Base-by-base conservation (phyloP, 2,888 invertebrate genomes). In the Cerastis rubricosa region DNA sequence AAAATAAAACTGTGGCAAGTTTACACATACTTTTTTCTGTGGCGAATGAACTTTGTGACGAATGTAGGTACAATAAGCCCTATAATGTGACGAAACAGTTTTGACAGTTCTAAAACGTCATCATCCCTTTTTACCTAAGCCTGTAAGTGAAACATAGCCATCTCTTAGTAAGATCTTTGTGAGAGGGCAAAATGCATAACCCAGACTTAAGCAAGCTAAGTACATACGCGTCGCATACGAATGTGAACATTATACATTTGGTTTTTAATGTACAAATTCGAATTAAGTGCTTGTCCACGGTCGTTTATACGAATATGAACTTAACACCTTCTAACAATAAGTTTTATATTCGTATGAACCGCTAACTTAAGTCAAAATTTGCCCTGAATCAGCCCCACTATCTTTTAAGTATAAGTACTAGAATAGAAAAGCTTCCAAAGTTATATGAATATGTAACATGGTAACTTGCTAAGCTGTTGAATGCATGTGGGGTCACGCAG, bases 381-480 rank as follows among this genome's bases (percentile, higher is more conserved):
- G 7, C 11, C 35, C n/a, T 25, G 19, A n/a, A 68, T 17, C n/a
- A 59, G 45, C 6, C n/a, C 11, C 43, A 59, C 43, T 61, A 70
- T 70, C 6, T 80, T 40, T 9, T 29, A 59, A 59, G 43, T 49
- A 43, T 12, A 29, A 19, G 29, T 14, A 12, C 19, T 35, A 57
- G 59, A 12, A 19, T 35, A 57, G 59, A 45, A 66, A 61, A 61
- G 66, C 81, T 74, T 81, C 11, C 17, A 14, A 47, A 51, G 45
- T 74, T 54, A 47, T 22, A 78, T 61, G 59, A 75, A 75, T 59
- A 75, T 81, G 49, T 25, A 43, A 47, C 12, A 40, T 7, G 9
- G 1, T 22, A 29, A 40, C 8, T 40, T 11, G 12, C 1, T 80
- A 61, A 78, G 51, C 75, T 45, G 51, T 40, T 45, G 45, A 8